Evolutionary conservation across 1,140 invertebrate genomes (phyloP).

Genomic region (Melanaphis sacchari): DNA sequence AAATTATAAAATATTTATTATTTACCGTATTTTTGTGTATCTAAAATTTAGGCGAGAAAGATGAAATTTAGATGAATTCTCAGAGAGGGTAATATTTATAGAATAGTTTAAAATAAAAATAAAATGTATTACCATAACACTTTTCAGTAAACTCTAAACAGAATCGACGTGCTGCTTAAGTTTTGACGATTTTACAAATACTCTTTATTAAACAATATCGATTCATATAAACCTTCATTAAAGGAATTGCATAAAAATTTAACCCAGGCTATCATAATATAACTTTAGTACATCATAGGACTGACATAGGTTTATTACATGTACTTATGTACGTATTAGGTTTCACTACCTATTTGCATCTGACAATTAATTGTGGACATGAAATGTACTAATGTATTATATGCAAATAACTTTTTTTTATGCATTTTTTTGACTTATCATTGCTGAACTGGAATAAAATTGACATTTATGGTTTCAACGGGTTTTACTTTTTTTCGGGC

Average conservation of each 20-base stretch:
- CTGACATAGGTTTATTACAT: too few relatives aligned
- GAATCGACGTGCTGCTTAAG: background rate
- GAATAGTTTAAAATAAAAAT: background rate
- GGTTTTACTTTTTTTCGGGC: background rate
- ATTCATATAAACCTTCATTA: background rate
- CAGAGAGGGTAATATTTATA: background rate
- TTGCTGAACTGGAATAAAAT: background rate
- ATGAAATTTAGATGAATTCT: background rate
- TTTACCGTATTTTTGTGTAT: background rate
- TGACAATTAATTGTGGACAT: background rate
- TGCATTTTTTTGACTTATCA: background rate
- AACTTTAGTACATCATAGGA: too few relatives aligned
- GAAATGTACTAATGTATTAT: background rate
- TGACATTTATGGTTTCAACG: background rate
- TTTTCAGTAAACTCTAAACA: background rate
- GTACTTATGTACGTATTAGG: background rate
- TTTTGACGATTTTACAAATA: background rate
- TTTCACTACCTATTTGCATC: background rate
- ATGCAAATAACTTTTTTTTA: background rate
- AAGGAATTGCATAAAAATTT: background rate
- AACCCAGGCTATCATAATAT: background rate
- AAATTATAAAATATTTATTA: background rate
- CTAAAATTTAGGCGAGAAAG: background rate
- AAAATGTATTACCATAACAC: background rate
- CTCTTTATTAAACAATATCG: background rate